Percentiles rank a stretch among this genome's conserved stretches.
These are phyloP conservation scores for Otolemur garnettii DNA, from an alignment of 2,113 vertebrate genomes.

Conservation along the genomic window DNA sequence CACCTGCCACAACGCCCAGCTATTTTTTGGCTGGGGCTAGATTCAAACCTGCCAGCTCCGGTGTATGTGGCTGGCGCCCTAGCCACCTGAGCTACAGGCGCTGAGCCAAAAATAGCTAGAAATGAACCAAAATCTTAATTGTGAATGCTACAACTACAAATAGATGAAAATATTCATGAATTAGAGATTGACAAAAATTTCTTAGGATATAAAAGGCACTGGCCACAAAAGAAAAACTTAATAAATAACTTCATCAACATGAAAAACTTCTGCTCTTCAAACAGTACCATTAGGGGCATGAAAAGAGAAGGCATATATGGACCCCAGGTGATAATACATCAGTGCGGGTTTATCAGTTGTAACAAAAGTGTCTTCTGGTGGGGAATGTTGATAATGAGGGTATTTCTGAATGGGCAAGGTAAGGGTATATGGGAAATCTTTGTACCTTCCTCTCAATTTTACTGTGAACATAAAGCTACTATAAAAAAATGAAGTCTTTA, in stretches of 20 bases:
- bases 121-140: neutral
- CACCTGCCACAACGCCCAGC: no score
- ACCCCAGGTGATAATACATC: neutral
- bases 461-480: neutral
- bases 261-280: neutral
- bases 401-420: no score
- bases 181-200: neutral
- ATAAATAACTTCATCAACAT: neutral
- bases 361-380: neutral
- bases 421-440: neutral
- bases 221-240: neutral
- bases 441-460: neutral
- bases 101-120: neutral
- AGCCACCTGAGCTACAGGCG: no score
- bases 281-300: neutral
- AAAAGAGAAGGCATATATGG: neutral
- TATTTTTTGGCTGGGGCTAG: no score
- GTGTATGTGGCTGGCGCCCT: no score
- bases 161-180: neutral
- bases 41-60: no score
- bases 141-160: neutral
- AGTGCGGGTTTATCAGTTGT: neutral
- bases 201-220: neutral
- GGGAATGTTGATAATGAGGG: no score
- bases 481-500: neutral